Base-by-base conservation (phyloP, 2,888 invertebrate genomes). In the Drosophila melanosoma region DNA sequence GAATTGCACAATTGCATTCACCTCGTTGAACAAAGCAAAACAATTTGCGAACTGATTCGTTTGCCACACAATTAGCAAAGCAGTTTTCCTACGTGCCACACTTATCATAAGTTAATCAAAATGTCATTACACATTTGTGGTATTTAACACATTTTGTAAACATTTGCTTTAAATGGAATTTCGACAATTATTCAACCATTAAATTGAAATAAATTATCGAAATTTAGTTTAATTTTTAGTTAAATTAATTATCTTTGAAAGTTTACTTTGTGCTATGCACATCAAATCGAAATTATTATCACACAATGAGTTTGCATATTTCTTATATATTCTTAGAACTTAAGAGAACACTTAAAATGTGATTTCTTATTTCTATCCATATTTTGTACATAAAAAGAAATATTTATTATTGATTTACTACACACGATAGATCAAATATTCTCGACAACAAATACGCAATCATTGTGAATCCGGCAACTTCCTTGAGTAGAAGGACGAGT, bases 11-110 rank as follows among this genome's bases (percentile, higher is more conserved):
- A 26, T 45, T 36, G 20, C 33, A 60, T 45, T 52, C 26, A 51
- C 20, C 11, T 53, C 7, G 3, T n/a, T 49, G 23, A 5, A 26
- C 15, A 29, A 12, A 17, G 52, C 45, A 66, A 72, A 66, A 32
- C 66, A 75, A 77, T 74, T 71, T 74, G 20, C 57, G 67, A 68
- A 62, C 68, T 70, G n/a, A 74, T 71, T 78, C 65, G 62, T 57
- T 73, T 70, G 53, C 53, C 38, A 71, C 68, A 75, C 76, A 87
- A 83, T 79, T 79, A 89, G 54, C 36, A 67, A 67, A 61, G 51
- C 49, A 33, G 49, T 70, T 69, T 60, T 53, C 63, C 53, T 36
- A 73, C 66, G 66, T 73, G 70, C 53, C 61, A 74, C 65, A 62
- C 20, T 49, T 62, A 8, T 59, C 20, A 38, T 42, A 54, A 76